Evolutionary conservation across 2,113 vertebrate genomes (phyloP).

Genomic region (Scolopax mira): DNA sequence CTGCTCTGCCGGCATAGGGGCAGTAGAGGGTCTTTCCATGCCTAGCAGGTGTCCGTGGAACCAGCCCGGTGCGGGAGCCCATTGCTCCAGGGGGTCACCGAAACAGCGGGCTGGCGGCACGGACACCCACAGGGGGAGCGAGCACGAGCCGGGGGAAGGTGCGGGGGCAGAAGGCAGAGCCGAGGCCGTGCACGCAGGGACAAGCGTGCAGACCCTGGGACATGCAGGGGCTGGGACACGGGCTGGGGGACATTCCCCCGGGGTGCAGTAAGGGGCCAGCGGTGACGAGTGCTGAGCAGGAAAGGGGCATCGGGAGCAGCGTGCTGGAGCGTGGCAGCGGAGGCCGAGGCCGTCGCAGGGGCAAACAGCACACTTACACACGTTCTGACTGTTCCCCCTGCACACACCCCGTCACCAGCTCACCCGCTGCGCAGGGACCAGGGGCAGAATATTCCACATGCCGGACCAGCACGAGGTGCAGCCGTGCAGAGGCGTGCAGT

Average conservation of each 20-base stretch:
- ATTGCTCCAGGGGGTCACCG: accelerated
- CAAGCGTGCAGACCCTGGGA: accelerated
- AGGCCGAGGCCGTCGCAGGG: accelerated
- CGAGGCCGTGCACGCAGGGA: neutral
- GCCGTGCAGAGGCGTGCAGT: neutral
- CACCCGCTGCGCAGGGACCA: neutral
- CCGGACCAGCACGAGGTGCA: accelerated
- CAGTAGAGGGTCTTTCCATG: too few species aligned
- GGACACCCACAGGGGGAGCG: neutral
- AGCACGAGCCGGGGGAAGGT: neutral
- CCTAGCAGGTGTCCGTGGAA: accelerated
- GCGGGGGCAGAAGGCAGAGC: neutral
- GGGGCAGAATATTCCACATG: neutral
- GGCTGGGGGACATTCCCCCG: neutral
- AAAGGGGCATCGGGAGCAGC: neutral
- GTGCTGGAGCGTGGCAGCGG: neutral
- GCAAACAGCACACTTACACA: accelerated
- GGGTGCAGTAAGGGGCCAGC: neutral
- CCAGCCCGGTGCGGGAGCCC: neutral
- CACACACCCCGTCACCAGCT: neutral
- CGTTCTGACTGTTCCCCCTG: neutral
- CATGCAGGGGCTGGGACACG: accelerated
- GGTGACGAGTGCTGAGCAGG: neutral
- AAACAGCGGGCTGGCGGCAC: neutral
- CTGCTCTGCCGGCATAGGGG: neutral